Evolutionary conservation across 2,797 vertebrate genomes (phyloP).

Genomic region (Diplodus puntazzo): DNA sequence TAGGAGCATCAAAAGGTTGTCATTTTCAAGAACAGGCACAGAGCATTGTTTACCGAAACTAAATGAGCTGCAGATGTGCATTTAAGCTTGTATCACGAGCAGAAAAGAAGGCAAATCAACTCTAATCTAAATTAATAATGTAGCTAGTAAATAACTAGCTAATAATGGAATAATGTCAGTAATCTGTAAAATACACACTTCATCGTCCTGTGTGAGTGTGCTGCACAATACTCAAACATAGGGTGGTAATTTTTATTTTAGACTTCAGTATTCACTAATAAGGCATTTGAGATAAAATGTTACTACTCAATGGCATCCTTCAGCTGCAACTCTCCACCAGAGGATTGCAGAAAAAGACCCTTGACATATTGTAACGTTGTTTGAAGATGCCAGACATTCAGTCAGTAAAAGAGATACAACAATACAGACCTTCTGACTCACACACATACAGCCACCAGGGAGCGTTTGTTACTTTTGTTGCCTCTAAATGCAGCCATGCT

Average conservation of each 20-base stretch:
- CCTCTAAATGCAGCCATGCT: slow-evolving; percentile 45
- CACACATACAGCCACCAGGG: slow-evolving; percentile 8
- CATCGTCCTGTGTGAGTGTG: too few relatives aligned
- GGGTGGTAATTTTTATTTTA: not conserved
- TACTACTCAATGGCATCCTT: not conserved
- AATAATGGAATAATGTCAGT: too few relatives aligned
- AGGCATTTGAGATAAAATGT: not conserved
- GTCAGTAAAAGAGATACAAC: slow-evolving; percentile 19
- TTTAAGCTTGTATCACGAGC: too few relatives aligned
- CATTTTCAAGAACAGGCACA: too few relatives aligned
- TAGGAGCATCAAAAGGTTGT: too few relatives aligned
- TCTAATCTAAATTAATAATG: too few relatives aligned
- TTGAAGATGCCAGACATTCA: slow-evolving; percentile 4
- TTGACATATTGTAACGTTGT: slow-evolving; percentile 4
- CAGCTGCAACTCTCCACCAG: not conserved
- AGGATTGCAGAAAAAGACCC: slow-evolving; percentile 25
- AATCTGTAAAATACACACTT: too few relatives aligned
- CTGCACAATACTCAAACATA: too few relatives aligned
- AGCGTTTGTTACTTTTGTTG: slow-evolving; percentile 43
- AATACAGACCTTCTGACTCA: slow-evolving; percentile 15
- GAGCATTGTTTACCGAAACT: too few relatives aligned
- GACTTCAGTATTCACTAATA: not conserved
- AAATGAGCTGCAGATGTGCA: too few relatives aligned
- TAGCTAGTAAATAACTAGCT: too few relatives aligned
- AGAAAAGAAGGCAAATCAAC: too few relatives aligned